phyloP scores from a whole-genome alignment of 2,113 vertebrate genomes.

The Lycaon pictus region DNA sequence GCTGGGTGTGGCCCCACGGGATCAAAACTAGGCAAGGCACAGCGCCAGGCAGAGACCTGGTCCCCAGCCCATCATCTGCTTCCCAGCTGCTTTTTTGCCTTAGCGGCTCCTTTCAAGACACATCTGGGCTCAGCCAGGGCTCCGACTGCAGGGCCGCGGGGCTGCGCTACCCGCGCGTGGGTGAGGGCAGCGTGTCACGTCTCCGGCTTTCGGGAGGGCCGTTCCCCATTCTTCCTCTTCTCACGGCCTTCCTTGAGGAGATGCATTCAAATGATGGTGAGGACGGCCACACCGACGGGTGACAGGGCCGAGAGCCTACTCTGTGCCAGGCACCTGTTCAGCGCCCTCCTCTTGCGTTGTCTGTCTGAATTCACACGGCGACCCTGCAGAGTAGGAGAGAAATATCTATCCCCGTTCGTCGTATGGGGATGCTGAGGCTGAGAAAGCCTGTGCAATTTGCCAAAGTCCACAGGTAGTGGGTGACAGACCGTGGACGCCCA shows the following conservation, averaged over 20 bases:
- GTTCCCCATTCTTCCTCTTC: accelerated
- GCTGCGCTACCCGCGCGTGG: background rate
- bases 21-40: background rate
- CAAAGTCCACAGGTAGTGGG: background rate
- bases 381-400: accelerated
- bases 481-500: background rate
- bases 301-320: accelerated
- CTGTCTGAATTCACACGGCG: accelerated
- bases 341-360: accelerated
- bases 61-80: background rate
- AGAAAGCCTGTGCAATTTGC: background rate
- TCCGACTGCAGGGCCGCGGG: accelerated
- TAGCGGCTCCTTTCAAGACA: background rate
- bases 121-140: background rate
- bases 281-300: accelerated
- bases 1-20: background rate
- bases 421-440: background rate
- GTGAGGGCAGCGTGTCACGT: background rate
- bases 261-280: accelerated
- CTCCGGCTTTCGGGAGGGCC: background rate
- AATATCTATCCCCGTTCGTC: background rate
- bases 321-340: accelerated
- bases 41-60: background rate
- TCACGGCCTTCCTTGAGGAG: background rate
- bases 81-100: background rate